Percentiles rank a stretch among this genome's conserved stretches.
Conservation (phyloP, 2,888 invertebrate species). For the Lycaena phlaeas region DNA sequence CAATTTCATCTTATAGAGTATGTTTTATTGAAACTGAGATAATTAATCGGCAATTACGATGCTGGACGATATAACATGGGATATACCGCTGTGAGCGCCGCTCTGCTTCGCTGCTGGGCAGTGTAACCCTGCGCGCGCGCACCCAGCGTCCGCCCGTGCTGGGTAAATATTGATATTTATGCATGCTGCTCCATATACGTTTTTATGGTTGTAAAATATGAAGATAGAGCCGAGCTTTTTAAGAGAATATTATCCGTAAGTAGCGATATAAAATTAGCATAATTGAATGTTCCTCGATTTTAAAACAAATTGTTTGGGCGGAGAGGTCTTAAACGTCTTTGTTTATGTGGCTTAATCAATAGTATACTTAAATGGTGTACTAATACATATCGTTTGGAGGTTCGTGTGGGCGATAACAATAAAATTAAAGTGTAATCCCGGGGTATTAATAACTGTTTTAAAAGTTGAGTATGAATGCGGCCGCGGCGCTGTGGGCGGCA, state of each 20-base stretch:
- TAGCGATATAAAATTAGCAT: slow-evolving; percentile 64
- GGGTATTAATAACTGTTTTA: slow-evolving; percentile 20
- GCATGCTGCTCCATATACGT: slow-evolving; percentile 71
- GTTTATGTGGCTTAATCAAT: slow-evolving; percentile 44
- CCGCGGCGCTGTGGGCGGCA: slow-evolving; percentile 48
- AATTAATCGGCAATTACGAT: slow-evolving; percentile 71
- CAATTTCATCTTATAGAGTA: slow-evolving; percentile 60
- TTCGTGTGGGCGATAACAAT: slow-evolving; percentile 22
- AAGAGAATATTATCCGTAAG: slow-evolving; percentile 52
- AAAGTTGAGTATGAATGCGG: slow-evolving; percentile 20
- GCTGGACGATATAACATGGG: slow-evolving; percentile 58
- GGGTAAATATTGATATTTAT: slow-evolving; percentile 69
- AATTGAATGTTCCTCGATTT: slow-evolving; percentile 56
- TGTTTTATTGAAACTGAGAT: slow-evolving; percentile 67
- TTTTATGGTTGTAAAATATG: slow-evolving; percentile 69
- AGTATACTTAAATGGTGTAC: slow-evolving; percentile 30
- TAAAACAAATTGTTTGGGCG: slow-evolving; percentile 52
- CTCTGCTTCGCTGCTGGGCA: slow-evolving; percentile 38
- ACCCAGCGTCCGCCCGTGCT: slow-evolving; percentile 27
- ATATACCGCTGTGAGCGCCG: slow-evolving; percentile 56
- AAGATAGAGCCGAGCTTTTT: slow-evolving; percentile 51
- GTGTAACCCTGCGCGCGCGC: slow-evolving; percentile 49
- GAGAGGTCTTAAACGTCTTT: slow-evolving; percentile 44
- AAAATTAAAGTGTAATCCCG: slow-evolving; percentile 21
- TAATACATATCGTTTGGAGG: slow-evolving; percentile 25